phyloP scores from a whole-genome alignment of 2,113 vertebrate species.

The Poeciliopsis retropinna region DNA sequence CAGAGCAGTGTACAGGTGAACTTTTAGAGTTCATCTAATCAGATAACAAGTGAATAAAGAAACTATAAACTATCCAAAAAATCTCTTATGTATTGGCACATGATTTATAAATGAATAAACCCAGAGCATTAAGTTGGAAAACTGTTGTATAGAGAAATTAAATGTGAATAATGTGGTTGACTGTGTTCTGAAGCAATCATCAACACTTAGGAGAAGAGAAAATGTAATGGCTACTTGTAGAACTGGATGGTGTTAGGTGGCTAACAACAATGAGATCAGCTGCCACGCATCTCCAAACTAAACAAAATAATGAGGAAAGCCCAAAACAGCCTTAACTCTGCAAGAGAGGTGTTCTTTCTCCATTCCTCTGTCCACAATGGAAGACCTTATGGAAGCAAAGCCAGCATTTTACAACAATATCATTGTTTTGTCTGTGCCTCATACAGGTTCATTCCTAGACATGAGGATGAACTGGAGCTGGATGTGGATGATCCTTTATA shows the following conservation, averaged over 20 bases:
- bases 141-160: too few species aligned
- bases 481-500: constrained; percentile 94
- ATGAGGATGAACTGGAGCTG: constrained; percentile 93
- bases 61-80: background rate
- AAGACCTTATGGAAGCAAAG: background rate
- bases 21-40: background rate
- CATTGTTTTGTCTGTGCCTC: constrained; percentile 20
- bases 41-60: background rate
- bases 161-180: background rate
- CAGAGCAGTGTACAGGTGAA: constrained; percentile 88
- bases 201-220: constrained; percentile 16
- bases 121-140: too few species aligned
- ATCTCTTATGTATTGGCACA: background rate
- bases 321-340: background rate
- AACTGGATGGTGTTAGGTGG: constrained; percentile 8
- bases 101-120: too few species aligned
- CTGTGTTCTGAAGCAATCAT: constrained; percentile 10
- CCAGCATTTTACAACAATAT: background rate
- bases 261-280: constrained; percentile 33
- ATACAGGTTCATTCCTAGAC: constrained; percentile 93
- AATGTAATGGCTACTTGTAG: constrained; percentile 43
- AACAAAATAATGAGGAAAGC: background rate
- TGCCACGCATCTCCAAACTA: constrained; percentile 8
- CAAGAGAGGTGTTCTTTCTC: constrained; percentile 15
- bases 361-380: background rate